A percentile compares a stretch with the other conserved stretches of the same genome.
These are phyloP conservation scores for Thunnus thynnus DNA, from an alignment of 2,113 vertebrate species.

Conservation along the genomic window DNA sequence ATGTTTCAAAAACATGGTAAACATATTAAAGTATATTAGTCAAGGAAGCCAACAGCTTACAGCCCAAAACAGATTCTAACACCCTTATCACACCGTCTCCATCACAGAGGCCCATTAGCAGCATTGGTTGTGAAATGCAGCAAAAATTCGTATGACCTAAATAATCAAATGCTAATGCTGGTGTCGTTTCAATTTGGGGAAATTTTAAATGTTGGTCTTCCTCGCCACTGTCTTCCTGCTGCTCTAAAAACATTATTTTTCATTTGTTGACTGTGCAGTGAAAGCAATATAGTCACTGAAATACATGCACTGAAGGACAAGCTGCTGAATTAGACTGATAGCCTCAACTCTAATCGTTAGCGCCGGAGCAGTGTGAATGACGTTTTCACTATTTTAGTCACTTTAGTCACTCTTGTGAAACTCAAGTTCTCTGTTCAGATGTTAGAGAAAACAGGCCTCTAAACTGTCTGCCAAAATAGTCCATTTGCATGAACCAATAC, in stretches of 20 bases:
- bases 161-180: not conserved
- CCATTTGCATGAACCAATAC: conserved; percentile 51
- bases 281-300: not conserved
- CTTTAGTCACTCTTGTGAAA: not conserved
- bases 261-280: not conserved
- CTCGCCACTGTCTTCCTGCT: not conserved
- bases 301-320: too few relatives aligned
- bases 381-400: conserved; percentile 35
- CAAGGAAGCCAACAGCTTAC: not conserved
- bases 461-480: conserved; percentile 51
- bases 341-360: not conserved
- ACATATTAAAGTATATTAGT: conserved; percentile 15
- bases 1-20: conserved; percentile 29
- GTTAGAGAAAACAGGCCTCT: conserved; percentile 33
- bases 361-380: not conserved
- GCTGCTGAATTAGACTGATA: not conserved
- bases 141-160: not conserved
- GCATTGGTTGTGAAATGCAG: not conserved
- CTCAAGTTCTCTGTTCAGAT: not conserved
- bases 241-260: not conserved
- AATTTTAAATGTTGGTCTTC: not conserved
- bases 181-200: not conserved
- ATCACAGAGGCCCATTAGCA: not conserved
- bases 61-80: not conserved
- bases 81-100: not conserved